Evolutionary conservation across 2,888 invertebrate genomes (phyloP).

Genomic region (Cylindroiulus punctatus): DNA sequence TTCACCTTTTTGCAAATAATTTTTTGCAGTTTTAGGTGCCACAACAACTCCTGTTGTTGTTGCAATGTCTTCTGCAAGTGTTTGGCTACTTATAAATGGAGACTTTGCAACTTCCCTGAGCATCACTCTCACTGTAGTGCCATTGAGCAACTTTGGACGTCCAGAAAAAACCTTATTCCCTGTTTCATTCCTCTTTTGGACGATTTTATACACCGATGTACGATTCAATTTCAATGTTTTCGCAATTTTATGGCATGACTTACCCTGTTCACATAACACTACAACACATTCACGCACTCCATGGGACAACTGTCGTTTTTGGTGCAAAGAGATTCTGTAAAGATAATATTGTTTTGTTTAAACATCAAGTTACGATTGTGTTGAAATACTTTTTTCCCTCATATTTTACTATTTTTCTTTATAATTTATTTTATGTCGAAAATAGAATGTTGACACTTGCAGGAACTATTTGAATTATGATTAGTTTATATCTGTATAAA

Average conservation of each 20-base stretch:
- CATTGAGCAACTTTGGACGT: background rate
- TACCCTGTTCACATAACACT: background rate
- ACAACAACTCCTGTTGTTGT: background rate
- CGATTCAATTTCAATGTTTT: background rate
- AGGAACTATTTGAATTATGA: too few species aligned
- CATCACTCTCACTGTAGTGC: background rate
- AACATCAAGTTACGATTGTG: too few species aligned
- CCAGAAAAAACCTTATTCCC: background rate
- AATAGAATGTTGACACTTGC: too few species aligned
- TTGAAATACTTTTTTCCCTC: too few species aligned
- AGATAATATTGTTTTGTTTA: too few species aligned
- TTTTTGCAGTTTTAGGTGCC: constrained; percentile 5
- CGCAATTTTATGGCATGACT: background rate
- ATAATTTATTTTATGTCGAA: too few species aligned
- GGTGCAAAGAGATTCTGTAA: too few species aligned
- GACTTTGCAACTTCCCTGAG: background rate
- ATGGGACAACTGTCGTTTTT: too few species aligned
- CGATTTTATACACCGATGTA: background rate
- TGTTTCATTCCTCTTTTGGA: background rate
- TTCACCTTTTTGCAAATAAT: background rate
- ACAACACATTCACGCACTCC: background rate
- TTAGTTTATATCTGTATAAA: too few species aligned
- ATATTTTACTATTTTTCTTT: too few species aligned
- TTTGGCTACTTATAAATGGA: background rate
- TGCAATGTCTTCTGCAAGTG: background rate